Evolutionary conservation across 2,797 vertebrate genomes (phyloP).

Genomic region (Danio albolineatus): DNA sequence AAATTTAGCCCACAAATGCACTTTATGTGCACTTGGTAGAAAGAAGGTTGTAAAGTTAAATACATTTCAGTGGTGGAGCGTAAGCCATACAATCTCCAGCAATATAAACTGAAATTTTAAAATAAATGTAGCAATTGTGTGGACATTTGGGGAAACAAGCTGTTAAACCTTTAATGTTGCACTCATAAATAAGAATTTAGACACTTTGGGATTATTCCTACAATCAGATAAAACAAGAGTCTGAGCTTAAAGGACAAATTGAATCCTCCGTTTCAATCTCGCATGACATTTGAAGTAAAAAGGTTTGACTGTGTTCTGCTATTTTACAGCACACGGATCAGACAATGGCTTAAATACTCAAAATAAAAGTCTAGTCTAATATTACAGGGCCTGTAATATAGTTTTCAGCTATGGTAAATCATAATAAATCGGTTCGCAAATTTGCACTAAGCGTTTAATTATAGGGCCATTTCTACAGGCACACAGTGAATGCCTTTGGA

Average conservation of each 20-base stretch:
- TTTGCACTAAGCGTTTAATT: too few species aligned
- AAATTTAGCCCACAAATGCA: constrained; percentile 72
- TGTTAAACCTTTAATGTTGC: not conserved
- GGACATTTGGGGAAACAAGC: not conserved
- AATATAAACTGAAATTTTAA: constrained; percentile 26
- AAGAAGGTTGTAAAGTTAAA: constrained; percentile 41
- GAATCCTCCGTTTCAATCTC: constrained; percentile 38
- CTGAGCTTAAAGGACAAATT: constrained; percentile 27
- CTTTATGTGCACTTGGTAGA: constrained; percentile 63
- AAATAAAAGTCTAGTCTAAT: constrained; percentile 27
- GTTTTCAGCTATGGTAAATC: constrained; percentile 2
- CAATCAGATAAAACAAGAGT: constrained; percentile 38
- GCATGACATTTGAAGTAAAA: constrained; percentile 47
- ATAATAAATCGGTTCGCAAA: too few species aligned
- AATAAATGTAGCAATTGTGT: not conserved
- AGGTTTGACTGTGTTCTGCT: constrained; percentile 33
- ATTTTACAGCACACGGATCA: constrained; percentile 27
- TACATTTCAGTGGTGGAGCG: constrained; percentile 40
- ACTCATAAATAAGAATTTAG: constrained; percentile 37
- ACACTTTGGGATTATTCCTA: constrained; percentile 1
- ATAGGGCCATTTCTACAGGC: too few species aligned
- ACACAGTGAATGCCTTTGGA: too few species aligned
- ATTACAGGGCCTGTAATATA: not conserved
- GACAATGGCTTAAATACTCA: constrained; percentile 2
- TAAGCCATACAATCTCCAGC: constrained; percentile 24